phyloP scores from a whole-genome alignment of 2,113 vertebrate species.

The Stegostoma tigrinum region DNA sequence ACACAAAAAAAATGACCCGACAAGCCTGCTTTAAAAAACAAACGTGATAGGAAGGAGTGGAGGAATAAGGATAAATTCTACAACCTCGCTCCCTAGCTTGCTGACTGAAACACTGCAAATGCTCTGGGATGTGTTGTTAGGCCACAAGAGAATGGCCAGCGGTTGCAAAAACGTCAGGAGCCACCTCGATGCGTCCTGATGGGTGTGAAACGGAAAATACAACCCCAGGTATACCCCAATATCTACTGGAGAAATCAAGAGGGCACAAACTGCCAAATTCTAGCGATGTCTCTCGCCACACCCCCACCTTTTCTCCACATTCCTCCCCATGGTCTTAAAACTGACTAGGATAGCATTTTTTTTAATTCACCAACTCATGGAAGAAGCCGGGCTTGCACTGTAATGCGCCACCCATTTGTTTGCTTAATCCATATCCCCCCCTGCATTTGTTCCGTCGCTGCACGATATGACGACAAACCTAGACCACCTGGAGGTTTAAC shows the following conservation, averaged over 20 bases:
- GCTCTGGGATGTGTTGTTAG: not conserved
- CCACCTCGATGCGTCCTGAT: not conserved
- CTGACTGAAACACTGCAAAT: not conserved
- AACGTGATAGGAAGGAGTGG: not conserved
- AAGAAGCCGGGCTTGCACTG: too few relatives aligned
- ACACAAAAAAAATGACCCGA: constrained; percentile 37
- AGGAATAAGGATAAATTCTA: constrained; percentile 42
- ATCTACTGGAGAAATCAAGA: not conserved
- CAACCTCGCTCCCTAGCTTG: too few relatives aligned
- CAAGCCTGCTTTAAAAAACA: too few relatives aligned
- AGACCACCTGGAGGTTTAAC: not conserved
- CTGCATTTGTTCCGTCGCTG: not conserved
- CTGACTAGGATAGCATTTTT: too few relatives aligned
- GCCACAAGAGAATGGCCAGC: too few relatives aligned
- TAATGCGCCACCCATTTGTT: too few relatives aligned
- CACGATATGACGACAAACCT: not conserved
- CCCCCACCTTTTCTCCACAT: too few relatives aligned
- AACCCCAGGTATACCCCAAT: not conserved
- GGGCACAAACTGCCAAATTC: too few relatives aligned
- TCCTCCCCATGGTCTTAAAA: too few relatives aligned
- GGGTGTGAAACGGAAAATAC: not conserved
- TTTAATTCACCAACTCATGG: too few relatives aligned
- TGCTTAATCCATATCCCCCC: too few relatives aligned
- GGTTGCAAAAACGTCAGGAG: not conserved
- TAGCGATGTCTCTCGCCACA: too few relatives aligned